These are phyloP conservation scores for Tragopan temminckii DNA, from an alignment of 2,797 vertebrate genomes.

Conservation along the genomic window DNA sequence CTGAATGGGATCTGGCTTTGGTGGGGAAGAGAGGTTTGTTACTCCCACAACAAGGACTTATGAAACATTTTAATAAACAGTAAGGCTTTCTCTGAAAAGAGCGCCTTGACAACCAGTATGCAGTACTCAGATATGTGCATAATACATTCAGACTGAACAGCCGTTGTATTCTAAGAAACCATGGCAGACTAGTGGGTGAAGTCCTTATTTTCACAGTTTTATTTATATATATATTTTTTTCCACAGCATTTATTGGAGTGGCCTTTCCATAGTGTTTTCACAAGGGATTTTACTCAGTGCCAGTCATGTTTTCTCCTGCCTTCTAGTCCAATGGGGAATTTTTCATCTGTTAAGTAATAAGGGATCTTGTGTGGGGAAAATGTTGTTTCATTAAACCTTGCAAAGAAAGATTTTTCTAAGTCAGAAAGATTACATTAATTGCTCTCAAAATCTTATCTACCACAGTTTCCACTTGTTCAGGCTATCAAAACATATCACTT, in stretches of 20 bases:
- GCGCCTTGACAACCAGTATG: slow-evolving; percentile 18
- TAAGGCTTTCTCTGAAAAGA: slow-evolving; percentile 48
- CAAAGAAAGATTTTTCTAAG: not conserved
- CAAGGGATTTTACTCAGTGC: slow-evolving; percentile 19
- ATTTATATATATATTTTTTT: no score
- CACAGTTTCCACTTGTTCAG: not conserved
- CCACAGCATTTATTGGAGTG: slow-evolving; percentile 7
- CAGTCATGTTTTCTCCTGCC: slow-evolving; percentile 15
- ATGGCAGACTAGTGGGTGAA: slow-evolving; percentile 37
- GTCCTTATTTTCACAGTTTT: slow-evolving; percentile 18
- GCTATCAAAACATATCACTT: not conserved
- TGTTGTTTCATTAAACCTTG: slow-evolving; percentile 20
- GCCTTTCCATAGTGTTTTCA: slow-evolving; percentile 40
- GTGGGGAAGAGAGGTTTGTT: slow-evolving; percentile 34
- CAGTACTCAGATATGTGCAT: slow-evolving; percentile 19
- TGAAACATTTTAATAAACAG: slow-evolving; percentile 63
- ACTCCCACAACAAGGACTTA: slow-evolving; percentile 41
- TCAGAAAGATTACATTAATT: not conserved
- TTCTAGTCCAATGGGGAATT: not conserved
- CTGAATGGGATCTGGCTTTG: slow-evolving; percentile 5
- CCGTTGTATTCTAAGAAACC: slow-evolving; percentile 10
- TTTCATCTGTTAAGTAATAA: slow-evolving; percentile 39
- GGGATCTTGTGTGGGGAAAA: slow-evolving; percentile 5
- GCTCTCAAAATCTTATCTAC: not conserved
- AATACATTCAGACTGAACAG: slow-evolving; percentile 13